These are phyloP conservation scores for Drosophila nikananu DNA, from an alignment of 1,140 invertebrate species.

Conservation along the genomic window DNA sequence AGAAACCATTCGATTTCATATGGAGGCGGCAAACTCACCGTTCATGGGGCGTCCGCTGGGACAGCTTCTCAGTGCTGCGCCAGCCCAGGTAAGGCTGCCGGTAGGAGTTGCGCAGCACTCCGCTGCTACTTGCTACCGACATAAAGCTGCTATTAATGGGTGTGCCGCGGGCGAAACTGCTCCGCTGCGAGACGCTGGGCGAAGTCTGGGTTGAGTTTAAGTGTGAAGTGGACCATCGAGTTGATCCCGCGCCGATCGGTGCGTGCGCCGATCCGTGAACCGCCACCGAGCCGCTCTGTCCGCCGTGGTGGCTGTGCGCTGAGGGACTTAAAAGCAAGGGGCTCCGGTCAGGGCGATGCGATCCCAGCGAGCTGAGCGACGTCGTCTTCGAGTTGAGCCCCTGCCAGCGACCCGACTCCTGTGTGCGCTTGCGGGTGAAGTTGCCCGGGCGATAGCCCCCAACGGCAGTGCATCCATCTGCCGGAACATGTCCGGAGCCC, in stretches of 20 bases:
- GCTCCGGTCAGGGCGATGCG: slow-evolving; percentile 84
- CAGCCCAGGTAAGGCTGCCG: slow-evolving; percentile 94
- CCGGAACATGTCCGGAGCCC: slow-evolving; percentile 84
- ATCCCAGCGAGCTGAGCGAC: slow-evolving; percentile 89
- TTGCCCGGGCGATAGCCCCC: slow-evolving; percentile 77
- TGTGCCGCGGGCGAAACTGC: slow-evolving; percentile 81
- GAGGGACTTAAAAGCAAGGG: slow-evolving; percentile 83
- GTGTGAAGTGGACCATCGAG: slow-evolving; percentile 94
- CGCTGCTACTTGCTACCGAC: slow-evolving; percentile 75
- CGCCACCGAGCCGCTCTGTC: slow-evolving; percentile 52
- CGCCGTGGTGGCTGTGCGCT: slow-evolving; percentile 84
- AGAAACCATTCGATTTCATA: not conserved
- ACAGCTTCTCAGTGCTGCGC: slow-evolving; percentile 92
- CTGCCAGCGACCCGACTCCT: slow-evolving; percentile 90
- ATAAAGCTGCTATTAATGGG: slow-evolving; percentile 84
- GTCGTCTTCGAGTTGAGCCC: slow-evolving; percentile 92
- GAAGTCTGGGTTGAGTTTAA: slow-evolving; percentile 90
- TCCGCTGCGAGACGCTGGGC: slow-evolving; percentile 86
- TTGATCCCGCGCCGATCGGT: slow-evolving; percentile 85
- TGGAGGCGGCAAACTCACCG: slow-evolving; percentile 84
- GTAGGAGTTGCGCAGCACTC: slow-evolving; percentile 86
- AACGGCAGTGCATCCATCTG: slow-evolving; percentile 70
- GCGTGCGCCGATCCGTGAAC: slow-evolving; percentile 2
- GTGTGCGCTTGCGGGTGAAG: slow-evolving; percentile 88
- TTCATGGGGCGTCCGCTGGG: slow-evolving; percentile 92